Evolutionary conservation across 1,140 invertebrate genomes (phyloP), one percentile per base, ranked within the genome.

Genomic region (Drosophila dunni): DNA sequence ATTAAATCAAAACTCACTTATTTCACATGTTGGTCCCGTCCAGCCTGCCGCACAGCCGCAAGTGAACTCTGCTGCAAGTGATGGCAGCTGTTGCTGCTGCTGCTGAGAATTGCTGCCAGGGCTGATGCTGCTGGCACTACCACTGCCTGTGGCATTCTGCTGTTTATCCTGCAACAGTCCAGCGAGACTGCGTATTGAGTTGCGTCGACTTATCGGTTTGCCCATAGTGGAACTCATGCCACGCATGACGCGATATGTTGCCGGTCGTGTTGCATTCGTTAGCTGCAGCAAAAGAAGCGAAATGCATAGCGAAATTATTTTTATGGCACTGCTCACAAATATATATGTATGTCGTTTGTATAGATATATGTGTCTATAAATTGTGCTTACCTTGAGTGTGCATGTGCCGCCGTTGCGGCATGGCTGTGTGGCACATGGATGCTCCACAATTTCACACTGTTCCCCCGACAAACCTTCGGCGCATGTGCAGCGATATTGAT

Each of bases 401-500:
- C 97, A 98, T 17, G 94, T 97, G 13, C 97, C 96, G 13, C 97
- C 97, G 93, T 99, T 97, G 50, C 95, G 93, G 92, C 98, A 99
- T 0, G 97, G 98, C 75, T 95, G 96, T 48, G 96, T 96, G 68
- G 96, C 96, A 93, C 98, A 99, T 50, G 98, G 97, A 93, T 99
- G 97, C 93, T 97, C 96, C 78, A 97, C 96, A 89, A 96, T 95
- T 93, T 98, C 97, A 93, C 98, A 99, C 85, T 97, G 97, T 24
- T 94, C 94, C 4, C 98, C 98, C 20, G 96, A 97, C 93, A 97
- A 98, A 7, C 98, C 98, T 79, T 97, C 96, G 33, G 97, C 96
- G 92, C 98, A 99, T 36, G 95, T 96, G 93, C 98, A 99, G 66
- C 96, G 94, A 93, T 98, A 99, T 76, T 96, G 95, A 92, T 98